phyloP scores from a whole-genome alignment of 37 sponge, comb jelly and placozoan genomes.

The Amphimedon queenslandica region DNA sequence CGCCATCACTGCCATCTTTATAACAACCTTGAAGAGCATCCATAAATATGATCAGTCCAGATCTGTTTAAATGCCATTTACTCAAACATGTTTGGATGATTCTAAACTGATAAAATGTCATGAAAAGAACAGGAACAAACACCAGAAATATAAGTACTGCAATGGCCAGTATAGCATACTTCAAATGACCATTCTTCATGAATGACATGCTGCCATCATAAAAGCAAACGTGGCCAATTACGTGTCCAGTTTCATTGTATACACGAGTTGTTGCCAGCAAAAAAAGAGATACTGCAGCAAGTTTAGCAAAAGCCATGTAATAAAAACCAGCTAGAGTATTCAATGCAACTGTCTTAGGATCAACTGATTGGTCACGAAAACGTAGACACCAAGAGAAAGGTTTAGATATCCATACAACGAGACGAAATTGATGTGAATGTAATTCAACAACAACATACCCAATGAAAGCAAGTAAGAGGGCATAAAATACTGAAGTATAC shows the following conservation, averaged over 20 bases:
- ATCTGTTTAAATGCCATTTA: not conserved
- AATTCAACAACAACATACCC: not conserved
- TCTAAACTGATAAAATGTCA: slow-evolving; percentile 13
- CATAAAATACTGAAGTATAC: not conserved
- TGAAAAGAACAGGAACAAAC: slow-evolving; percentile 4
- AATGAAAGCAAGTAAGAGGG: not conserved
- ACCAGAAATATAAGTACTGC: not conserved
- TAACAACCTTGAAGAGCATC: slow-evolving; percentile 6
- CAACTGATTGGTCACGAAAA: not conserved
- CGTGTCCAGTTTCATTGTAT: not conserved
- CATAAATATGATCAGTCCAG: slow-evolving; percentile 5
- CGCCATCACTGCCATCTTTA: slow-evolving; percentile 3
- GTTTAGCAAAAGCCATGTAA: not conserved
- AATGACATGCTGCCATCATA: slow-evolving; percentile 5
- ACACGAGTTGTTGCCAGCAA: not conserved
- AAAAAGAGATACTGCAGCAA: not conserved
- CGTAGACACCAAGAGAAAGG: not conserved
- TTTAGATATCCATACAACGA: slow-evolving; percentile 1
- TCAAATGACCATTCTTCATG: not conserved
- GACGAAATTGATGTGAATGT: not conserved
- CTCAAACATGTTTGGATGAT: not conserved
- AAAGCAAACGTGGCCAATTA: not conserved
- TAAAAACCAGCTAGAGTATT: slow-evolving; percentile 7
- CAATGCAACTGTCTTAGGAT: slow-evolving; percentile 1
- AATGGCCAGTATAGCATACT: not conserved